Percentiles rank a stretch among this genome's conserved stretches.
These are phyloP conservation scores for Ricordea florida DNA, from an alignment of 92 coral and sea anemone genomes.

Conservation along the genomic window DNA sequence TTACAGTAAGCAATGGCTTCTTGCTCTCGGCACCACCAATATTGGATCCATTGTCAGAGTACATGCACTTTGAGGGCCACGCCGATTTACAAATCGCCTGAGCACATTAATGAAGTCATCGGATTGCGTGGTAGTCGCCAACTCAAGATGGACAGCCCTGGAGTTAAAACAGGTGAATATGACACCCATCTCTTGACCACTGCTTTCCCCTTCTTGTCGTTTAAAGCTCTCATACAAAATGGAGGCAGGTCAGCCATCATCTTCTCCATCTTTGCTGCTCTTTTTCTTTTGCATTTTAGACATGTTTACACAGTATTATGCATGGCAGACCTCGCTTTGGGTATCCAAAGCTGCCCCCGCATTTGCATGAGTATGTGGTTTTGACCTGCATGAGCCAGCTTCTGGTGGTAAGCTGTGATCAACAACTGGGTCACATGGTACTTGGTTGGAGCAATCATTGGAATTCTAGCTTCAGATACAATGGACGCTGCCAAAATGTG, in stretches of 20 bases:
- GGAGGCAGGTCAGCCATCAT: slow-evolving; percentile 46
- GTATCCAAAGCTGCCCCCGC: slow-evolving; percentile 24
- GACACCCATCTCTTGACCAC: slow-evolving; percentile 55
- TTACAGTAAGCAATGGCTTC: slow-evolving; percentile 29
- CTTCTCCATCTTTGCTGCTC: slow-evolving; percentile 47
- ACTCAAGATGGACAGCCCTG: slow-evolving; percentile 41
- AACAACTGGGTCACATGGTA: slow-evolving; percentile 34
- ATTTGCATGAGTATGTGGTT: slow-evolving; percentile 24
- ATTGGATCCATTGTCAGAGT: slow-evolving; percentile 56
- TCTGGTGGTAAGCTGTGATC: slow-evolving; percentile 22
- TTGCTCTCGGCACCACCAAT: slow-evolving; percentile 57
- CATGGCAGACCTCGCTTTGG: slow-evolving; percentile 27
- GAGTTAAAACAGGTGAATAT: slow-evolving; percentile 56
- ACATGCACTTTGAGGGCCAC: slow-evolving; percentile 48
- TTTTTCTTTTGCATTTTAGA: slow-evolving; percentile 41
- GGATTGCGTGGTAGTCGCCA: slow-evolving; percentile 27
- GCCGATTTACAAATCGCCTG: slow-evolving; percentile 34
- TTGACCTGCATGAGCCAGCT: slow-evolving; percentile 48
- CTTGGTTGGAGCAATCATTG: slow-evolving; percentile 30
- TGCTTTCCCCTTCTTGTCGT: slow-evolving; percentile 45
- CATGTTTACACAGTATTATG: slow-evolving; percentile 15
- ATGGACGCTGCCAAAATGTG: slow-evolving; percentile 5
- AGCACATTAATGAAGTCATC: slow-evolving; percentile 34
- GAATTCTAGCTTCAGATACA: slow-evolving; percentile 6
- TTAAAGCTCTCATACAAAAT: slow-evolving; percentile 32